Evolutionary conservation across 2,888 invertebrate genomes (phyloP).

Genomic region (Bombyx huttoni): DNA sequence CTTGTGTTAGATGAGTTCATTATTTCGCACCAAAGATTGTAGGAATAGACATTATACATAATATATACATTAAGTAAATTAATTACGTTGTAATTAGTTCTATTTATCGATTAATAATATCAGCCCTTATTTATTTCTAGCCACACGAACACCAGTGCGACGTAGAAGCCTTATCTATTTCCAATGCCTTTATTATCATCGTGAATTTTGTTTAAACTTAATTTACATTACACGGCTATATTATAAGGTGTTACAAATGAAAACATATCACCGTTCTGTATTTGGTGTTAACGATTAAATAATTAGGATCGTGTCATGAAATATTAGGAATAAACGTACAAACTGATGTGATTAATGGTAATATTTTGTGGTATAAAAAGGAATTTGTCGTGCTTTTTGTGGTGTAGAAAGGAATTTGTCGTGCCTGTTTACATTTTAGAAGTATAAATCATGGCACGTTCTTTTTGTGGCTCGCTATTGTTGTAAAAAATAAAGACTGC

Average conservation of each 20-base stretch:
- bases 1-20: not conserved
- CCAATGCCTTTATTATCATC: conserved; percentile 6
- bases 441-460: not conserved
- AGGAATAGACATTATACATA: no score
- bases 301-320: not conserved
- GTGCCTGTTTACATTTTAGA: not conserved
- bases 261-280: conserved; percentile 11
- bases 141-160: not conserved
- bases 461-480: not conserved
- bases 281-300: conserved; percentile 4
- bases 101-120: not conserved
- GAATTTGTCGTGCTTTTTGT: not conserved
- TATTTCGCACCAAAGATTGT: conserved; percentile 1
- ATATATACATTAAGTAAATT: not conserved
- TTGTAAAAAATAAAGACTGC: not conserved
- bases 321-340: not conserved
- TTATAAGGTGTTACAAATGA: conserved; percentile 10
- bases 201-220: conserved; percentile 8
- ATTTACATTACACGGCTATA: not conserved
- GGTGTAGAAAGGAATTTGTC: not conserved
- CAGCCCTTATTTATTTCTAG: not conserved
- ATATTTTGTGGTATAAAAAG: not conserved
- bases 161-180: not conserved
- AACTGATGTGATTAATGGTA: not conserved
- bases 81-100: not conserved